Evolutionary conservation across 2,888 invertebrate genomes (phyloP), one percentile per base, ranked within the genome.

Genomic region (Fissipunctia ypsillon): DNA sequence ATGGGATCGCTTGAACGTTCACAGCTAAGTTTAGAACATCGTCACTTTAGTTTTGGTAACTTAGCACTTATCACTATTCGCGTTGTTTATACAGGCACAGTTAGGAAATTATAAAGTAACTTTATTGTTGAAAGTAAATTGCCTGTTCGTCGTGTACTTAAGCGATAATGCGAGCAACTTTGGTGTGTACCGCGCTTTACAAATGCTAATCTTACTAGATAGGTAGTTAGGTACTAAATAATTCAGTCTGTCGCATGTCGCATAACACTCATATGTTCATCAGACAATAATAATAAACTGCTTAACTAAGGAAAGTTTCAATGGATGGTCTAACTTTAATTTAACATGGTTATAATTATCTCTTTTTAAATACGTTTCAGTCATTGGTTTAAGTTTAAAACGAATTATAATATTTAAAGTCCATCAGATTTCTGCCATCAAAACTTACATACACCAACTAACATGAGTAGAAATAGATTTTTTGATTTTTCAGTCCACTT

Each of bases 161-260:
- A 25, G 4, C 25, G 22, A 9, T 41, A n/a, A 9, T 25, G 10
- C 5, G 1, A 54, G 22, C 16, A 48, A 48, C 14, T 31, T 71
- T 56, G 54, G 50, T 31, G 52, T 60, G 60, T 61, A 60, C n/a
- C 28, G 19, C 22, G 31, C 5, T 48, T 60, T 31, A 79, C 14
- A 80, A 64, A 41, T 31, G 22, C 12, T 38, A 38, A 9, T 50
- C n/a, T 75, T 61, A 65, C 22, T n/a, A 19, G 25, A 9, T 81
- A 67, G 76, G 61, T 54, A 76, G 4, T 52, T 63, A 74, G 19
- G 31, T 78, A 59, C 63, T 75, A 81, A 81, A 64, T 54, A 64
- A 81, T 76, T 78, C 78, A 81, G 78, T 81, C 78, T 48, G 41
- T 64, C 38, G 67, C 60, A 60, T 28, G 28, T 43, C 54, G 22